phyloP scores from a whole-genome alignment of 2,113 vertebrate species.

The Herpailurus yagouaroundi region DNA sequence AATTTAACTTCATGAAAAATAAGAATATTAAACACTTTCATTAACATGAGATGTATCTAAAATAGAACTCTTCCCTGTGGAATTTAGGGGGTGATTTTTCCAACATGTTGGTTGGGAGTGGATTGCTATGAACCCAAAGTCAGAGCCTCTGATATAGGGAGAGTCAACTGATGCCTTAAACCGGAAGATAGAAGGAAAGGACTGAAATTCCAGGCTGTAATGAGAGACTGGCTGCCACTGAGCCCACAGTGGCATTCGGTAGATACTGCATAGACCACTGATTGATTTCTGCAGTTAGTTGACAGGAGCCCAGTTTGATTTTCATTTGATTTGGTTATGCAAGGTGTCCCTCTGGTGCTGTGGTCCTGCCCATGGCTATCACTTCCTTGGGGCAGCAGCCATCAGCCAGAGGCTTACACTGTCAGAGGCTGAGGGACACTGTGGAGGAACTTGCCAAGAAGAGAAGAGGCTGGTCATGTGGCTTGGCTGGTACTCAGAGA shows the following conservation, averaged over 20 bases:
- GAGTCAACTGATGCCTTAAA: neutral
- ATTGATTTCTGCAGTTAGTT: neutral
- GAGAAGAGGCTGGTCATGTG: neutral
- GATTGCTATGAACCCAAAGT: neutral
- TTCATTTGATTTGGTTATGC: neutral
- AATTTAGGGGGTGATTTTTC: neutral
- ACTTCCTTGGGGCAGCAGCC: neutral
- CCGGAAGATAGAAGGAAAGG: neutral
- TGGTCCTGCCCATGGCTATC: neutral
- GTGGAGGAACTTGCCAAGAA: neutral
- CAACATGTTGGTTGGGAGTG: neutral
- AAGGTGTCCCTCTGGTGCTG: neutral
- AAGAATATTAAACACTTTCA: neutral
- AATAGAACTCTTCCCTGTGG: neutral
- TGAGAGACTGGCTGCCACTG: rapidly evolving
- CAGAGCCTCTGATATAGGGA: neutral
- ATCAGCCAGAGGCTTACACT: neutral
- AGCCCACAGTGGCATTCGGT: neutral
- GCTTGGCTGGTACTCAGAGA: neutral
- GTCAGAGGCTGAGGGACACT: neutral
- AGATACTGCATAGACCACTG: neutral
- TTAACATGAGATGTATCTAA: neutral
- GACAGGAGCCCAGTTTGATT: neutral
- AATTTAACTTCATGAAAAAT: neutral
- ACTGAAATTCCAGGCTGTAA: neutral